phyloP scores from a whole-genome alignment of 2,113 vertebrate species.

The Phocoena sinus region DNA sequence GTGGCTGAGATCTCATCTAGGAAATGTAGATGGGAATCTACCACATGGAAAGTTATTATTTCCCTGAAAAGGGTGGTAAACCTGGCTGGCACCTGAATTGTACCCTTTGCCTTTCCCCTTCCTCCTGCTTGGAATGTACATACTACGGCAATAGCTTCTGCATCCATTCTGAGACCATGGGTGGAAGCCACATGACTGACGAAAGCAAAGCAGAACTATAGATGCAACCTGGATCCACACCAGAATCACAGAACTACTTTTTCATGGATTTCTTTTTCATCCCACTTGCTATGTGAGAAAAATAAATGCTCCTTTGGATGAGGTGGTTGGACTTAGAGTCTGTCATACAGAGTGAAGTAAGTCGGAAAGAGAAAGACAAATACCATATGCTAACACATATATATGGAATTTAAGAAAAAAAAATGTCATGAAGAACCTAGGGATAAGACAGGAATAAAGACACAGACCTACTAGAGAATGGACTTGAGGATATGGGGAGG shows the following conservation, averaged over 20 bases:
- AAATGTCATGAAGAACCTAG: too few species aligned
- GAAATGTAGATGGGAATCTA: not conserved
- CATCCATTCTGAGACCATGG: not conserved
- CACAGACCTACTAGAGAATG: too few species aligned
- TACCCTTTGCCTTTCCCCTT: not conserved
- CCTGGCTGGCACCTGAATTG: not conserved
- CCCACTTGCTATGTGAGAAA: not conserved
- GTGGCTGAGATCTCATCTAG: not conserved
- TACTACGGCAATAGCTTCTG: too few species aligned
- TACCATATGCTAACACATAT: too few species aligned
- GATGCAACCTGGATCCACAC: accelerated
- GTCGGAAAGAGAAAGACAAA: too few species aligned
- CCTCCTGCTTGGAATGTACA: not conserved
- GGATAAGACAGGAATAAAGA: too few species aligned
- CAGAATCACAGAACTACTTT: too few species aligned
- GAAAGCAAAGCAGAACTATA: not conserved
- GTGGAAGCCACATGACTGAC: accelerated
- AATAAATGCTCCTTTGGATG: not conserved
- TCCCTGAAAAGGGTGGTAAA: not conserved
- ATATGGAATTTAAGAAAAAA: too few species aligned
- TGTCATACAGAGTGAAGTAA: too few species aligned
- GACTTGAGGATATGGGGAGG: too few species aligned
- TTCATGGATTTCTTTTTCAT: not conserved
- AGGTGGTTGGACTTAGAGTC: too few species aligned
- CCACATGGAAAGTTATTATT: not conserved